phyloP scores from a whole-genome alignment of 1,140 invertebrate species.

The Pogonomyrmex californicus region DNA sequence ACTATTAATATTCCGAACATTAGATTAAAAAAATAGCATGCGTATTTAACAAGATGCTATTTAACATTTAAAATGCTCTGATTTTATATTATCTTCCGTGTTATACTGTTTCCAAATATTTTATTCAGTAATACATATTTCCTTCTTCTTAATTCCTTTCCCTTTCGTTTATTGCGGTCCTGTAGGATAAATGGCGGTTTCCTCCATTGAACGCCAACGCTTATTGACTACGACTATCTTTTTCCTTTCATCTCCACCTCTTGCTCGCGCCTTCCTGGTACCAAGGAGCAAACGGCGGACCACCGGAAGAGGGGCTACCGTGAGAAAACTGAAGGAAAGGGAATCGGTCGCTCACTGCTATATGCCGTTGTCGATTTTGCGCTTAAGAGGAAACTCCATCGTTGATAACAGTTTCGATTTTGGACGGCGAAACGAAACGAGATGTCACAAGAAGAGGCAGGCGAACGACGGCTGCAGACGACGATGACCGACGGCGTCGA shows the following conservation, averaged over 20 bases:
- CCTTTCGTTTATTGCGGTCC: conserved; percentile 40
- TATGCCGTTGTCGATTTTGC: conserved; percentile 63
- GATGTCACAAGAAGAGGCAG: conserved; percentile 53
- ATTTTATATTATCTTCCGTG: neutral
- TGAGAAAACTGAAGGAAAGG: conserved; percentile 69
- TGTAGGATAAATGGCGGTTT: conserved; percentile 40
- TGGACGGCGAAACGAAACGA: conserved; percentile 49
- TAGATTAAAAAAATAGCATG: neutral
- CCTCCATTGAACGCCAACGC: conserved; percentile 24
- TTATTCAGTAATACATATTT: neutral
- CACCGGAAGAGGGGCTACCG: conserved; percentile 74
- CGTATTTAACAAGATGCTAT: neutral
- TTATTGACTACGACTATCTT: conserved; percentile 33
- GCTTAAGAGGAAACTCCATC: conserved; percentile 65
- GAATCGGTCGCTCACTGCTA: conserved; percentile 59
- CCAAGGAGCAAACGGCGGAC: conserved; percentile 55
- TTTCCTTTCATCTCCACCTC: conserved; percentile 58
- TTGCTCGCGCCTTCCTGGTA: conserved; percentile 52
- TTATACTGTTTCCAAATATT: neutral
- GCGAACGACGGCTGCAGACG: conserved; percentile 32
- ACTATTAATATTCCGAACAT: neutral
- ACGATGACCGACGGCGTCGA: conserved; percentile 46
- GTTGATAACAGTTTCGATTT: conserved; percentile 72
- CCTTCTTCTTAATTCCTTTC: neutral
- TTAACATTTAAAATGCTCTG: neutral